Evolutionary conservation across 2,888 invertebrate species (phyloP).

Genomic region (Morpho deidamia): DNA sequence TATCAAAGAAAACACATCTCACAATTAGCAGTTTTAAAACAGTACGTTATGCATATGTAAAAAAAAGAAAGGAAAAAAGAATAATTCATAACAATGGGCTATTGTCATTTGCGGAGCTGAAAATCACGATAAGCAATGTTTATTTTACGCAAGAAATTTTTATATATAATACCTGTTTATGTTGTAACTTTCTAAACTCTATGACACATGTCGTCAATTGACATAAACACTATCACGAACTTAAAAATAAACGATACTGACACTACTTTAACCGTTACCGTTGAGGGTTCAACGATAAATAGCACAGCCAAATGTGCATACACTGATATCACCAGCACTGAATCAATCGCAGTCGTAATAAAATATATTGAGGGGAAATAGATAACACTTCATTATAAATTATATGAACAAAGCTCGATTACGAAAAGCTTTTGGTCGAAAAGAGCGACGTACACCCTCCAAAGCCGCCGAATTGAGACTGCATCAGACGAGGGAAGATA

Average conservation of each 20-base stretch:
- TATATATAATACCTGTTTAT: slow-evolving; percentile 41
- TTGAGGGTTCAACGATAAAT: slow-evolving; percentile 38
- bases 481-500: slow-evolving; percentile 47
- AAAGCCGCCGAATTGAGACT: slow-evolving; percentile 54
- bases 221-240: slow-evolving; percentile 59
- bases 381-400: slow-evolving; percentile 49
- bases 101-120: slow-evolving; percentile 11
- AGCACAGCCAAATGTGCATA: slow-evolving; percentile 24
- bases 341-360: slow-evolving; percentile 24
- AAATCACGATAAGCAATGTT: slow-evolving; percentile 13
- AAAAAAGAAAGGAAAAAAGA: slow-evolving; percentile 10
- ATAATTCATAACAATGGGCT: slow-evolving; percentile 19
- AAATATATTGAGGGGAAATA: slow-evolving; percentile 35
- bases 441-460: slow-evolving; percentile 34
- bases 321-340: slow-evolving; percentile 35
- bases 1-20: slow-evolving; percentile 2
- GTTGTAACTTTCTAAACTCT: slow-evolving; percentile 49
- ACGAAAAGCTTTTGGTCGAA: slow-evolving; percentile 49
- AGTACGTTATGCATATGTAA: slow-evolving; percentile 9
- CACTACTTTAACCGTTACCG: slow-evolving; percentile 53
- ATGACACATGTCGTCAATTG: slow-evolving; percentile 52
- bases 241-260: slow-evolving; percentile 52
- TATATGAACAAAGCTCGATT: slow-evolving; percentile 65
- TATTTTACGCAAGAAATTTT: slow-evolving; percentile 15
- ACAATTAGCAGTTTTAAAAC: slow-evolving; percentile 5